Base-by-base conservation (phyloP, 2,888 invertebrate species). In the Diarsia rubi region DNA sequence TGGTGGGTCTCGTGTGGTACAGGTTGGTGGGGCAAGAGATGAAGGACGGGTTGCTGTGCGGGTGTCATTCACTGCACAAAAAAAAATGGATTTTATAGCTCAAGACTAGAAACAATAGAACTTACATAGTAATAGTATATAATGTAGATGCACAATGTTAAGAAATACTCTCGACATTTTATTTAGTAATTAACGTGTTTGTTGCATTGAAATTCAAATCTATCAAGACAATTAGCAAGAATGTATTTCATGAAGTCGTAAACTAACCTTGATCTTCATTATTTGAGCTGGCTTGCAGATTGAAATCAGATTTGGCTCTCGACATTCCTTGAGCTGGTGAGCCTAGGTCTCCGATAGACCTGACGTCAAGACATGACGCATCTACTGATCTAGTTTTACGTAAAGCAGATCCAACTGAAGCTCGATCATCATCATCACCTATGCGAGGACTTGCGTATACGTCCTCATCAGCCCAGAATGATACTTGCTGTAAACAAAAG, bases 381-480 rank as follows among this genome's bases (percentile, higher is more conserved):
- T 99, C 99, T 94, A 99, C 98, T 82, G 98, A 98, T 90, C 98
- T 97, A 19, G 98, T 98, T 94, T 99, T 99, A 88, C 99, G 97
- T 87, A 98, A 93, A 88, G 98, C 98, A 5, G 98, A 98, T 54
- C 97, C 97, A 80, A 98, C 97, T 69, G 98, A 98, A 57, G 98
- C 97, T 57, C 97, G 94, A 90, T 98, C 98, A 69, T 97, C 97
- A 27, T 98, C 98, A 83, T 98, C 98, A 1, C 95, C 95, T 2
- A 89, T 88, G 52, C 97, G 95, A 12, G 97, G 98, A 87, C 97
- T 97, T 27, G 97, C 97, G 91, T 98, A 98, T 21, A 97, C 96
- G 81, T 98, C 98, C 87, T 98, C 98, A 84, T 98, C 98, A 75
- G 98, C 97, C 98, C 98, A 98, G 90, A 98, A 98, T 76, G 98